Conservation (phyloP, 2,113 vertebrate genomes). For the Thunnus maccoyii region DNA sequence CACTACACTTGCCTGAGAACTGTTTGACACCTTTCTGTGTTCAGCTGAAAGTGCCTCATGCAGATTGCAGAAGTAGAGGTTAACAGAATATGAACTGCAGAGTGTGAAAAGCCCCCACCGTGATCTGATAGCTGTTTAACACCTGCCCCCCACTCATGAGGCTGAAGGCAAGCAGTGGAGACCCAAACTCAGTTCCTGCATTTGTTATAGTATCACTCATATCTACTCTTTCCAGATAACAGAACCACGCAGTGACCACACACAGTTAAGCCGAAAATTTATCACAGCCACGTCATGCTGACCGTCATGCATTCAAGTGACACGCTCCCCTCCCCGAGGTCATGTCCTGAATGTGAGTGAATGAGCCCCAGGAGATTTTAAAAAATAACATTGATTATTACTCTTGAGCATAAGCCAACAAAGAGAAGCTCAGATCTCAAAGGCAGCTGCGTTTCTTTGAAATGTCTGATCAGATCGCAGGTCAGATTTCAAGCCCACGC, state of each 20-base stretch:
- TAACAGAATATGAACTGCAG: constrained; percentile 7
- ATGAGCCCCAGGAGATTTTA: background rate
- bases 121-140: constrained; percentile 10
- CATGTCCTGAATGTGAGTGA: background rate
- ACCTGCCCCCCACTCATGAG: background rate
- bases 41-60: constrained; percentile 20
- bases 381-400: background rate
- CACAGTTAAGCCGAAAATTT: background rate
- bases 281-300: background rate
- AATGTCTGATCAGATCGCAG: constrained; percentile 63
- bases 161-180: background rate
- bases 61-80: constrained; percentile 1
- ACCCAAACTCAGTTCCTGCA: background rate
- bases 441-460: constrained; percentile 31
- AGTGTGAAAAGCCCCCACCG: constrained; percentile 50
- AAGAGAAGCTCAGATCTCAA: constrained; percentile 19
- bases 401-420: background rate
- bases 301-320: background rate
- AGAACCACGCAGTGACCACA: background rate
- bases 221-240: background rate
- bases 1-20: constrained; percentile 20
- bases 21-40: constrained; percentile 64
- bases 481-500: constrained; percentile 65
- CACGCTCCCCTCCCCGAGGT: background rate
- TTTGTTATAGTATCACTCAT: background rate